Conservation (phyloP, 2,113 vertebrate genomes). For the Microcebus tavaratra region DNA sequence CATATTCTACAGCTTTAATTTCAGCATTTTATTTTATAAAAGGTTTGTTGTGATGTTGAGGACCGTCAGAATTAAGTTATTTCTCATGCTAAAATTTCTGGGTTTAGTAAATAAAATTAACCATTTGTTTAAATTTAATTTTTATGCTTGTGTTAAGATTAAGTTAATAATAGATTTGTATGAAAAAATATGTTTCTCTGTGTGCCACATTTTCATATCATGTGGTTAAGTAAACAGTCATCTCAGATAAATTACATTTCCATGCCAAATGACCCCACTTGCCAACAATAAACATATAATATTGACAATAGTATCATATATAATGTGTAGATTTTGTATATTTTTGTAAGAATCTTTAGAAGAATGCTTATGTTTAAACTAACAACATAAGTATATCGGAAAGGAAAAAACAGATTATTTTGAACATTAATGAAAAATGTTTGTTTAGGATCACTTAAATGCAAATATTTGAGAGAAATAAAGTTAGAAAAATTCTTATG, state of each 20-base stretch:
- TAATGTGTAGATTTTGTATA: not conserved
- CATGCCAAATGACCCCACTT: not conserved
- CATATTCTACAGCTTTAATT: not conserved
- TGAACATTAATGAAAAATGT: not conserved
- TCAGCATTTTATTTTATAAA: not conserved
- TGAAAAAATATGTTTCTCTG: not conserved
- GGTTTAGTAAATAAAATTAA: not conserved
- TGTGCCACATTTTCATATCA: not conserved
- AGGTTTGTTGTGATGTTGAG: not conserved
- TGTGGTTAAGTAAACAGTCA: not conserved
- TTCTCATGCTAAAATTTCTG: not conserved
- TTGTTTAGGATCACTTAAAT: not conserved
- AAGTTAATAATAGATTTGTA: not conserved
- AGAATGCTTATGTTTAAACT: not conserved
- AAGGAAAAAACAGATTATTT: not conserved
- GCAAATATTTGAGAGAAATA: not conserved
- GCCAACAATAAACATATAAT: not conserved
- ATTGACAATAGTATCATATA: not conserved
- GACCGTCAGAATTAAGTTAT: not conserved
- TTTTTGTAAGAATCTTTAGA: not conserved
- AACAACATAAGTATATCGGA: not conserved
- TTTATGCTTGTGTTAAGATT: not conserved
- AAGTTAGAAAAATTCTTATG: not conserved
- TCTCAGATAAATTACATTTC: not conserved
- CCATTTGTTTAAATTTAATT: not conserved